Conservation (phyloP, 2,113 vertebrate genomes). For the Setophaga petechia region DNA sequence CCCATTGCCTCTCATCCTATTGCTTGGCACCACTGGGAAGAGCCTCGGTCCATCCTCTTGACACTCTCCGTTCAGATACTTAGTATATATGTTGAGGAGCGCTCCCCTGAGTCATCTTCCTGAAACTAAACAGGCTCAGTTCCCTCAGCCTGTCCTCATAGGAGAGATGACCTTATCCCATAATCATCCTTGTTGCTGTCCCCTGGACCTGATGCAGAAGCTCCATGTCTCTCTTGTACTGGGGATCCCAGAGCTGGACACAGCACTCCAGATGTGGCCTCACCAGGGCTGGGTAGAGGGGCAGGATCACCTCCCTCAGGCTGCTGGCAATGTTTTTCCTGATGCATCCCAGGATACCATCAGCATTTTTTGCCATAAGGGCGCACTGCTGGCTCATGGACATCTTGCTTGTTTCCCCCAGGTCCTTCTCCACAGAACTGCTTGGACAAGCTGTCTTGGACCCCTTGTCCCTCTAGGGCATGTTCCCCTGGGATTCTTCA, state of each 20-base stretch:
- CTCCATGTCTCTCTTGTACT: not conserved
- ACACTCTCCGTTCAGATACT: not conserved
- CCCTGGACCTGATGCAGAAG: not conserved
- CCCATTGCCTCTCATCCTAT: not conserved
- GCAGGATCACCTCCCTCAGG: not conserved
- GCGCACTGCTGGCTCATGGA: not conserved
- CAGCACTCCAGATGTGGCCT: not conserved
- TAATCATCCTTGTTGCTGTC: not conserved
- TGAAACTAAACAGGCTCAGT: not conserved
- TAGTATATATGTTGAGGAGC: not conserved
- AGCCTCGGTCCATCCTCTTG: not conserved
- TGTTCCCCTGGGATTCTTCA: not conserved
- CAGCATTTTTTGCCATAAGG: not conserved
- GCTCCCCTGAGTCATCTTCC: not conserved
- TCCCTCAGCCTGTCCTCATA: not conserved
- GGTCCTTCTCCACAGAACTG: not conserved
- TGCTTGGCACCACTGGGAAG: not conserved
- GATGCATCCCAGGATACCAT: not conserved
- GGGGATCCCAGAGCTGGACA: not conserved
- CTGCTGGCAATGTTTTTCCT: not conserved
- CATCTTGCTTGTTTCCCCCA: not conserved
- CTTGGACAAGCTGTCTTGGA: not conserved
- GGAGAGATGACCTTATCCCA: not conserved
- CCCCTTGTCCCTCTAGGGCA: not conserved
- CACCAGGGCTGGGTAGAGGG: not conserved